Conservation (phyloP, 2,888 invertebrate genomes). For the Augiades crinisus region DNA sequence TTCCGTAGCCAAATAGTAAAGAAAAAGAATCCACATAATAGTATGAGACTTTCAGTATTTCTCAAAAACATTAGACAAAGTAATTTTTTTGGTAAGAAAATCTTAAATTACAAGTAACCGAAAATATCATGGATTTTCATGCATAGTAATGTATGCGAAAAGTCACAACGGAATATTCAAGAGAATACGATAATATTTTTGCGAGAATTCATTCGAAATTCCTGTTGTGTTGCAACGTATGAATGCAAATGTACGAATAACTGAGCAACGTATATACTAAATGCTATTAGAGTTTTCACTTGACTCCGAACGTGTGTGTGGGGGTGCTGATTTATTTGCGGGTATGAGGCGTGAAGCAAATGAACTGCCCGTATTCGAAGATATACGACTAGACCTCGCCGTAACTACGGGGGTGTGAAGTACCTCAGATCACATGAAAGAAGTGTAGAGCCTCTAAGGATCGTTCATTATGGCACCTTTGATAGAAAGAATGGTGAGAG, state of each 20-base stretch:
- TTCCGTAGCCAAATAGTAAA: too few relatives aligned
- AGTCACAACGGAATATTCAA: slow-evolving; percentile 19
- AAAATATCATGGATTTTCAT: slow-evolving; percentile 23
- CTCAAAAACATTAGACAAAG: too few relatives aligned
- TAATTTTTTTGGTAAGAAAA: too few relatives aligned
- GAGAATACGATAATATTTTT: slow-evolving; percentile 20
- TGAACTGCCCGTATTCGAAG: slow-evolving; percentile 67
- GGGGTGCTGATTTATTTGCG: slow-evolving; percentile 76
- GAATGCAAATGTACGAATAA: slow-evolving; percentile 28
- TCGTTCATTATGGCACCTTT: slow-evolving; percentile 24
- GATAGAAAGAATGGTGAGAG: slow-evolving; percentile 13
- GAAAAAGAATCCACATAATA: too few relatives aligned
- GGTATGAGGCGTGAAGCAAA: slow-evolving; percentile 77
- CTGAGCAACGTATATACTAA: slow-evolving; percentile 34
- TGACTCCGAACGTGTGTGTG: slow-evolving; percentile 50
- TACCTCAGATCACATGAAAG: slow-evolving; percentile 43
- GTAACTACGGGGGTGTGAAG: slow-evolving; percentile 51
- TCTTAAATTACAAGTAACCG: slow-evolving; percentile 14
- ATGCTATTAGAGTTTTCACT: slow-evolving; percentile 54
- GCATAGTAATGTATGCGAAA: slow-evolving; percentile 24
- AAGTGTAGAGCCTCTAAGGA: slow-evolving; percentile 29
- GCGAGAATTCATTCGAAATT: slow-evolving; percentile 22
- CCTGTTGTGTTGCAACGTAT: slow-evolving; percentile 22
- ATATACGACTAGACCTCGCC: slow-evolving; percentile 63
- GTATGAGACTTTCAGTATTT: too few relatives aligned